These are phyloP conservation scores for Coilia nasus DNA, from an alignment of 2,797 vertebrate genomes.

Conservation along the genomic window DNA sequence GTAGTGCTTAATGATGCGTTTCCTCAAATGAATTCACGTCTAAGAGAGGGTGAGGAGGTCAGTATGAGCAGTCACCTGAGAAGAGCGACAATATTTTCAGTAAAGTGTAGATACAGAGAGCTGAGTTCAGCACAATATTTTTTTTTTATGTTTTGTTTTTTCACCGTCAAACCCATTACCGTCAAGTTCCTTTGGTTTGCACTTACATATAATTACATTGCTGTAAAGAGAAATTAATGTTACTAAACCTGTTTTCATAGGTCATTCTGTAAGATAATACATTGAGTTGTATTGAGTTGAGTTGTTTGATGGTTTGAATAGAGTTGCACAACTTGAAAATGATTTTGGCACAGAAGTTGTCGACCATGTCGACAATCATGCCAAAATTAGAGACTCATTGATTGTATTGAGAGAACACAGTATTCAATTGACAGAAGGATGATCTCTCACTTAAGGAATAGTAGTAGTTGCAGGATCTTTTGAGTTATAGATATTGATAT, in stretches of 20 bases:
- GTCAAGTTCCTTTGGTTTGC: conserved; percentile 61
- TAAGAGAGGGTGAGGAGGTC: not conserved
- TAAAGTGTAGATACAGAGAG: not conserved
- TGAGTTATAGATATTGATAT: not conserved
- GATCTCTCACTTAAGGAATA: not conserved
- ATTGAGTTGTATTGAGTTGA: conserved; percentile 13
- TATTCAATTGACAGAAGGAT: not conserved
- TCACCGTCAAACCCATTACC: conserved; percentile 48
- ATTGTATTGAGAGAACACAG: conserved; percentile 39
- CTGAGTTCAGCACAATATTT: conserved; percentile 24
- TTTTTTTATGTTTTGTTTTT: conserved; percentile 51
- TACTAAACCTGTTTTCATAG: not conserved
- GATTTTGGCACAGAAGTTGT: conserved; percentile 46
- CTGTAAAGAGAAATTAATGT: conserved; percentile 10
- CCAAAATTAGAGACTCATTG: conserved; percentile 44
- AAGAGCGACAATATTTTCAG: not conserved
- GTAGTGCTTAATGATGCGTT: conserved; percentile 18
- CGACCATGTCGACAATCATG: conserved; percentile 25
- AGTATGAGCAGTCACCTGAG: not conserved
- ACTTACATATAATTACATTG: conserved; percentile 57
- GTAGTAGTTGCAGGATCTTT: not conserved
- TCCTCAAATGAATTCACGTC: not conserved
- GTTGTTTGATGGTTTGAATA: conserved; percentile 40
- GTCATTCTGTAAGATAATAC: conserved; percentile 18
- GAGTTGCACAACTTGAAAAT: conserved; percentile 62